Percentiles rank a stretch among this genome's conserved stretches.
These are phyloP conservation scores for Epirrhoe tristata DNA, from an alignment of 2,888 invertebrate species.

Conservation along the genomic window DNA sequence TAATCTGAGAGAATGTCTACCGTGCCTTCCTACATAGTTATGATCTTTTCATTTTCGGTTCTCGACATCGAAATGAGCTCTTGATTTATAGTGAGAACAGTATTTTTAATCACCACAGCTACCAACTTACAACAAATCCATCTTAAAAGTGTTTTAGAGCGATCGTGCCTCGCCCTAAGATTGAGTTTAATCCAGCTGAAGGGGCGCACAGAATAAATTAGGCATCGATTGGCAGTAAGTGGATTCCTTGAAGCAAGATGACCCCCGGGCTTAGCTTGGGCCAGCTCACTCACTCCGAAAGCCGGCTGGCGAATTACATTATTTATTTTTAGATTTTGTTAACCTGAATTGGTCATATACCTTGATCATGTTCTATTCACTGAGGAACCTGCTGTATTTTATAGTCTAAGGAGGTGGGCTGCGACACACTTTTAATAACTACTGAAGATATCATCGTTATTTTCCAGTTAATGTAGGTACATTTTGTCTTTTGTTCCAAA, in stretches of 20 bases:
- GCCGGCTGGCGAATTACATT: neutral
- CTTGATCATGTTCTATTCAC: too few relatives aligned
- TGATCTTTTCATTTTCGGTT: too few relatives aligned
- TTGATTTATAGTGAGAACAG: neutral
- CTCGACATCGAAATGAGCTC: too few relatives aligned
- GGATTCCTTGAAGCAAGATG: constrained; percentile 62
- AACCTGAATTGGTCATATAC: neutral
- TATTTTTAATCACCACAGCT: constrained; percentile 3
- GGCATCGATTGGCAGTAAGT: constrained; percentile 66
- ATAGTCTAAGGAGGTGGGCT: too few relatives aligned
- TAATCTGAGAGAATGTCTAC: too few relatives aligned
- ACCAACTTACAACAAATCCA: neutral
- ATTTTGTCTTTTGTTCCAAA: too few relatives aligned
- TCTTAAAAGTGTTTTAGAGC: constrained; percentile 22
- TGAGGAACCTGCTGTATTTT: too few relatives aligned
- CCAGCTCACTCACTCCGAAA: neutral
- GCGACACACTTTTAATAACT: too few relatives aligned
- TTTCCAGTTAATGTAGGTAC: too few relatives aligned
- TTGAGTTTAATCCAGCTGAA: constrained; percentile 48
- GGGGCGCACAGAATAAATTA: constrained; percentile 50
- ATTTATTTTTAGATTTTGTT: neutral
- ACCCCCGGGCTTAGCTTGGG: constrained; percentile 55
- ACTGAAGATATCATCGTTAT: too few relatives aligned
- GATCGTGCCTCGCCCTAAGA: constrained; percentile 34
- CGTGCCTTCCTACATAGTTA: too few relatives aligned